phyloP scores from a whole-genome alignment of 2,113 vertebrate genomes.

The Pogona vitticeps region DNA sequence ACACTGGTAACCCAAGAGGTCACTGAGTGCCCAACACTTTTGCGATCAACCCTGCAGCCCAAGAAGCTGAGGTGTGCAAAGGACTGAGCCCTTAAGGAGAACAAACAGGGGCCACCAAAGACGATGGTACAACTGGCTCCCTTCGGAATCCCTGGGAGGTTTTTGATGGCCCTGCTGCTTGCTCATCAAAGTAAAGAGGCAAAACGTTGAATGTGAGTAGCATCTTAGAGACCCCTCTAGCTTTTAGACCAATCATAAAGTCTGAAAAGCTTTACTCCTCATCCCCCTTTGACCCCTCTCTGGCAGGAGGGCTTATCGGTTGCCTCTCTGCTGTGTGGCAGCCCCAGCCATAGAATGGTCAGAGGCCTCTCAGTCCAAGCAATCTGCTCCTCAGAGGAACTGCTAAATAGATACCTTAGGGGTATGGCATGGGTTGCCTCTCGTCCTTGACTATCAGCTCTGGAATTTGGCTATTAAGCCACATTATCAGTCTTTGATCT shows the following conservation, averaged over 20 bases:
- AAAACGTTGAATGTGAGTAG: background rate
- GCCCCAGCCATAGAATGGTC: background rate
- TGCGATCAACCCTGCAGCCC: slow-evolving; percentile 40
- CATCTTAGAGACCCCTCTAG: background rate
- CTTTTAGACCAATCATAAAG: too few relatives aligned
- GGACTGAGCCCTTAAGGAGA: too few relatives aligned
- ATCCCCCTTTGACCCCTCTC: too few relatives aligned
- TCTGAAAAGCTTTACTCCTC: background rate
- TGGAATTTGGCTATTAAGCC: background rate
- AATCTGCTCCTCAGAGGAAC: background rate
- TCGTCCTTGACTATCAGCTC: background rate
- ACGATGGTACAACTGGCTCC: too few relatives aligned
- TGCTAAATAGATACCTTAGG: background rate
- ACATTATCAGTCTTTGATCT: background rate
- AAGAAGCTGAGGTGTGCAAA: slow-evolving; percentile 63
- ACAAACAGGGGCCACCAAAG: slow-evolving; percentile 55
- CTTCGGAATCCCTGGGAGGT: background rate
- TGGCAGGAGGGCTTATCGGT: too few relatives aligned
- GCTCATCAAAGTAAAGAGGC: slow-evolving; percentile 54
- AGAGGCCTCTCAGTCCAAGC: background rate
- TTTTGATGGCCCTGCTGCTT: slow-evolving; percentile 60
- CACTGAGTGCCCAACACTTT: too few relatives aligned
- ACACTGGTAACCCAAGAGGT: background rate
- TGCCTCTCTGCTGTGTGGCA: background rate
- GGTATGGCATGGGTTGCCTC: background rate